phyloP scores from a whole-genome alignment of 2,888 invertebrate genomes.

The Eupithecia exiguata region DNA sequence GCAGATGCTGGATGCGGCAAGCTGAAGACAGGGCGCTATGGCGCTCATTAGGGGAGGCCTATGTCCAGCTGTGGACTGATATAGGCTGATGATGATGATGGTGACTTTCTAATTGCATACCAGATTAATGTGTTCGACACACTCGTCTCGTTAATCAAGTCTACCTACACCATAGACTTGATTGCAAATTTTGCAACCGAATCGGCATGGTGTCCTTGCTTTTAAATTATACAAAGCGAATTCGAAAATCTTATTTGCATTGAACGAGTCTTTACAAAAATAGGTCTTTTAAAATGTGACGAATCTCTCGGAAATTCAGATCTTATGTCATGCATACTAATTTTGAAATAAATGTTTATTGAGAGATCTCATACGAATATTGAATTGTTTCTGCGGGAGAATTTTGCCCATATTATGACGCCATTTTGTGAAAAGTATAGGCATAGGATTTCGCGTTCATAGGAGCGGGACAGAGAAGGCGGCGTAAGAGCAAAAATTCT shows the following conservation, averaged over 20 bases:
- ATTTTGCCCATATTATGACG: no score
- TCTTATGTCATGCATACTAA: slow-evolving; percentile 5
- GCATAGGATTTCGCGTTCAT: no score
- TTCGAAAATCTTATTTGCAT: slow-evolving; percentile 10
- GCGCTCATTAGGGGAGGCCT: no score
- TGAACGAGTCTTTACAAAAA: not conserved
- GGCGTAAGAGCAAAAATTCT: no score
- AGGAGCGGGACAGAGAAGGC: no score
- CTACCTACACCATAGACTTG: slow-evolving; percentile 53
- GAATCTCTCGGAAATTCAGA: not conserved
- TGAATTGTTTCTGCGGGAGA: no score
- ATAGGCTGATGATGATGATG: no score
- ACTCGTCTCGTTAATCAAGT: slow-evolving; percentile 40
- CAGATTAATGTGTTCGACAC: not conserved
- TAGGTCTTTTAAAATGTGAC: no score
- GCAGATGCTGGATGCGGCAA: no score
- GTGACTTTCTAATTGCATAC: not conserved
- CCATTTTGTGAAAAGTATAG: no score
- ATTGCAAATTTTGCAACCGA: slow-evolving; percentile 30
- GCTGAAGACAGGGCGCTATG: no score
- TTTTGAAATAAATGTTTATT: not conserved
- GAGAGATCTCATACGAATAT: not conserved
- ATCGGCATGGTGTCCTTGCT: slow-evolving; percentile 25
- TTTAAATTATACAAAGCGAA: slow-evolving; percentile 1
- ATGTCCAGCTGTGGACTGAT: no score